Conservation (phyloP, 2,113 vertebrate species). For the Cromileptes altivelis region DNA sequence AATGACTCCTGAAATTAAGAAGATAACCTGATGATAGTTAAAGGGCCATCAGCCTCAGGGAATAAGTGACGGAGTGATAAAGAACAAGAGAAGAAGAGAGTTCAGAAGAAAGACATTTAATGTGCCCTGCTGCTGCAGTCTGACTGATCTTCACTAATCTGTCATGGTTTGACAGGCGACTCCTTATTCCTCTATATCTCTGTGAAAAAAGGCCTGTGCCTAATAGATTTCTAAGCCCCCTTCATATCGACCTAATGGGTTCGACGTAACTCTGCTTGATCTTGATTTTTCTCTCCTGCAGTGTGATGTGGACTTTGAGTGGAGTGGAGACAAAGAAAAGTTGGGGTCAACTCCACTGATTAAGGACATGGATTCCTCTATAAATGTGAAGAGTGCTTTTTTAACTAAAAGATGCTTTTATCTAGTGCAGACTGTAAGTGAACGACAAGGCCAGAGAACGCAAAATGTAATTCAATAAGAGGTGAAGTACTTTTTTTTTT, state of each 20-base stretch:
- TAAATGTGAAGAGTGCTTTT: not conserved
- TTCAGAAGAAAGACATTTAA: not conserved
- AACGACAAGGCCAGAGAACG: not conserved
- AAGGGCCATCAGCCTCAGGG: not conserved
- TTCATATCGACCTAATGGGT: not conserved
- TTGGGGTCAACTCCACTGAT: not conserved
- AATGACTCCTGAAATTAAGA: not conserved
- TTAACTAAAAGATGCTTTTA: not conserved
- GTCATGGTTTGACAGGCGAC: not conserved
- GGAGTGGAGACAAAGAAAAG: not conserved
- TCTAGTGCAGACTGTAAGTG: not conserved
- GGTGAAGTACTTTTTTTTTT: no score
- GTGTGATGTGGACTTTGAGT: not conserved
- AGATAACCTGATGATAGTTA: slow-evolving; percentile 33
- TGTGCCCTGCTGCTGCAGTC: not conserved
- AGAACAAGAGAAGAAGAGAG: not conserved
- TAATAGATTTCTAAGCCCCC: not conserved
- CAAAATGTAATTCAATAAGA: no score
- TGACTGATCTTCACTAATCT: slow-evolving; percentile 17
- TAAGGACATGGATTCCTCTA: not conserved
- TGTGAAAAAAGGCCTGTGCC: not conserved
- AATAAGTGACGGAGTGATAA: not conserved
- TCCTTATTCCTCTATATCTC: not conserved
- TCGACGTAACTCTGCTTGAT: not conserved
- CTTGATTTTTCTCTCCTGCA: not conserved